Percentiles rank a stretch among this genome's conserved stretches.
Evolutionary conservation across 2,113 vertebrate genomes (phyloP).

Genomic region (Porphyrio hochstetteri): DNA sequence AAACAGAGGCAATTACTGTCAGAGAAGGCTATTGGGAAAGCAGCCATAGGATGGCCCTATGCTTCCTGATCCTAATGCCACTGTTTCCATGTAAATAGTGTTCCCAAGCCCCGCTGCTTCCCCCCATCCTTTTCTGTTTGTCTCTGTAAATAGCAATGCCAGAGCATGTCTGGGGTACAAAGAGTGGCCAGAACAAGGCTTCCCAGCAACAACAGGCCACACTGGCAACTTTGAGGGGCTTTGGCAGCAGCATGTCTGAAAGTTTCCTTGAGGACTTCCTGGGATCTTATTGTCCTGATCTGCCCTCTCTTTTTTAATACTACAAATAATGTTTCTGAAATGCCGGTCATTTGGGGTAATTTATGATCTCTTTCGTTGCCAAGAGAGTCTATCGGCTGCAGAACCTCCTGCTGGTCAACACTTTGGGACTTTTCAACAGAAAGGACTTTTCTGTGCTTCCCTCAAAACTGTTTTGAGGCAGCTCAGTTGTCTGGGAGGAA

Average conservation of each 20-base stretch:
- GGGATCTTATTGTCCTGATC: slow-evolving; percentile 32
- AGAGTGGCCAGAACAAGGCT: not conserved
- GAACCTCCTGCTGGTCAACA: not conserved
- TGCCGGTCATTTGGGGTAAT: slow-evolving; percentile 29
- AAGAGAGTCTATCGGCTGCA: not conserved
- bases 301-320: slow-evolving; percentile 29
- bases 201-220: slow-evolving; percentile 31
- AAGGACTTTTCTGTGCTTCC: not conserved
- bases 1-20: not conserved
- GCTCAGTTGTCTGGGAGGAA: not conserved
- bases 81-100: slow-evolving; percentile 16
- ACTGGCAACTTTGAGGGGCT: not conserved
- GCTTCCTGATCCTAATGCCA: not conserved
- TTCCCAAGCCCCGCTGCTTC: not conserved
- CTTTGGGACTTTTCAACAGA: not conserved
- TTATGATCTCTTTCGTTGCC: slow-evolving; percentile 15
- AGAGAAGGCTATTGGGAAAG: not conserved
- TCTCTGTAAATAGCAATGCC: slow-evolving; percentile 15
- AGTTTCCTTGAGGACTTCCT: slow-evolving; percentile 44
- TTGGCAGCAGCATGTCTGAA: slow-evolving; percentile 38
- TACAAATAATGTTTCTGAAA: slow-evolving; percentile 31
- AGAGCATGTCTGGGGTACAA: not conserved
- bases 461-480: not conserved
- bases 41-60: not conserved
- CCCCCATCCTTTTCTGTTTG: not conserved